These are phyloP conservation scores for Oryzias dopingdopingensis DNA, from an alignment of 2,797 vertebrate genomes.

Conservation along the genomic window DNA sequence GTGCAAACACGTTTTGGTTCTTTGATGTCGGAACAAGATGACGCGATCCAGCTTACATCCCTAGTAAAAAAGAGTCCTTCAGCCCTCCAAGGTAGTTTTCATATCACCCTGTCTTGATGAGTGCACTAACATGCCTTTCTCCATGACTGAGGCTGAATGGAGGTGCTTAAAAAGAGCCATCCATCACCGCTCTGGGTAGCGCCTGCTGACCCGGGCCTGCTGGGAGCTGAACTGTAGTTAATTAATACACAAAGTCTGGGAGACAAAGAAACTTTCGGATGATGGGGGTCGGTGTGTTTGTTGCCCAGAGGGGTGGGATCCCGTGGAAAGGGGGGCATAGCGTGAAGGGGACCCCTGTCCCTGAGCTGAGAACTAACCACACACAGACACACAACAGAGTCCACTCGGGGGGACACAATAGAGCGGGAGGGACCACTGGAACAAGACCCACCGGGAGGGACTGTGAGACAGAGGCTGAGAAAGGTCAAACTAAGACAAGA, in stretches of 20 bases:
- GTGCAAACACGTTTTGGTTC: too few species aligned
- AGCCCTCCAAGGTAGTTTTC: conserved; percentile 4
- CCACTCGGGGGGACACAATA: conserved; percentile 44
- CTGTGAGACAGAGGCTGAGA: conserved; percentile 26
- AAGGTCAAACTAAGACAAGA: conserved; percentile 57
- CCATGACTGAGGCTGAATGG: conserved; percentile 25
- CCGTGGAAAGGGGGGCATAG: conserved; percentile 16
- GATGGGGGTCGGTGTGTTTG: conserved; percentile 29
- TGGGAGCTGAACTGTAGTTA: conserved; percentile 79
- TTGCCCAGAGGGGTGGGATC: conserved; percentile 30
- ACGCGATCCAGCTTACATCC: too few species aligned
- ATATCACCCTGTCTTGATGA: conserved; percentile 20
- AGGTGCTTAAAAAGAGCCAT: conserved; percentile 59
- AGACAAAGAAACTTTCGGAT: conserved; percentile 51
- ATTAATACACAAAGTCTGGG: conserved; percentile 72
- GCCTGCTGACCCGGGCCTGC: conserved; percentile 67
- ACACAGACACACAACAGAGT: conserved; percentile 25
- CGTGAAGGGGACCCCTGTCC: conserved; percentile 72
- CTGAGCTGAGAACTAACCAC: conserved; percentile 40
- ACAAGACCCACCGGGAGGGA: conserved; percentile 32
- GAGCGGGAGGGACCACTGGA: conserved; percentile 32
- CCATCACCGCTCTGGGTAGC: conserved; percentile 58
- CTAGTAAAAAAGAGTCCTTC: too few species aligned
- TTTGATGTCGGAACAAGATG: too few species aligned
- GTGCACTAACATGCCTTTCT: conserved; percentile 9